phyloP scores from a whole-genome alignment of 2,888 invertebrate genomes.

The Caenorhabditis panamensis region DNA sequence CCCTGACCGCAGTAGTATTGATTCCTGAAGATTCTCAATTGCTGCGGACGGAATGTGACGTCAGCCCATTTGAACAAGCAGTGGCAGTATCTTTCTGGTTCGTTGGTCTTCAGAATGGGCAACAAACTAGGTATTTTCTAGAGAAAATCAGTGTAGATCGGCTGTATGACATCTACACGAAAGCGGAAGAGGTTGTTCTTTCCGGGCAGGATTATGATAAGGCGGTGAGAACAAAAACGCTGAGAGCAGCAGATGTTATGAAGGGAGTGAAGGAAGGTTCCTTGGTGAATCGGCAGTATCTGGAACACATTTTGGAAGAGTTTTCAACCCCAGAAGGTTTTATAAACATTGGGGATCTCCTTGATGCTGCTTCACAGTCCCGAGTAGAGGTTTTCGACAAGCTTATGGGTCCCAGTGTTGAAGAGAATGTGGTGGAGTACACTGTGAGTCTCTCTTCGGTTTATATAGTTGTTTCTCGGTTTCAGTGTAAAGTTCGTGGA shows the following conservation, averaged over 20 bases:
- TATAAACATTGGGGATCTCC: slow-evolving; percentile 35
- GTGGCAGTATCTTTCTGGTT: slow-evolving; percentile 30
- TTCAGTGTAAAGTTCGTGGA: slow-evolving; percentile 43
- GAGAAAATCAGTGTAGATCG: slow-evolving; percentile 49
- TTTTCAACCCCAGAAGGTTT: slow-evolving; percentile 26
- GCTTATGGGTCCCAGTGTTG: slow-evolving; percentile 19
- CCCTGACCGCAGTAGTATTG: too few relatives aligned
- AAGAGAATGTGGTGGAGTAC: slow-evolving; percentile 17
- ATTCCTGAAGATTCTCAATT: slow-evolving; percentile 39
- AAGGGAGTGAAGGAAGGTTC: slow-evolving; percentile 24
- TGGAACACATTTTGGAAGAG: slow-evolving; percentile 40
- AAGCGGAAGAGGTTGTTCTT: slow-evolving; percentile 33
- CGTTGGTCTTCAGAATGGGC: not conserved
- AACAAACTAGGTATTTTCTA: slow-evolving; percentile 1
- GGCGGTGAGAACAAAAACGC: slow-evolving; percentile 23
- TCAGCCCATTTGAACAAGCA: slow-evolving; percentile 32
- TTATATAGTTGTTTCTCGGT: not conserved
- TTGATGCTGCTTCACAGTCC: not conserved
- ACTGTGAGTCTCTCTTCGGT: not conserved
- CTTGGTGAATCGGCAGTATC: slow-evolving; percentile 35
- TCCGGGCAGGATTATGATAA: slow-evolving; percentile 33
- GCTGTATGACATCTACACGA: slow-evolving; percentile 46
- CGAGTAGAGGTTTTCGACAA: slow-evolving; percentile 28
- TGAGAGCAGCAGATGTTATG: slow-evolving; percentile 31
- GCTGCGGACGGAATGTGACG: slow-evolving; percentile 30